A percentile compares a stretch with the other conserved stretches of the same genome.
Conservation (phyloP, 2,888 invertebrate genomes). For the Epirrhoe alternata region DNA sequence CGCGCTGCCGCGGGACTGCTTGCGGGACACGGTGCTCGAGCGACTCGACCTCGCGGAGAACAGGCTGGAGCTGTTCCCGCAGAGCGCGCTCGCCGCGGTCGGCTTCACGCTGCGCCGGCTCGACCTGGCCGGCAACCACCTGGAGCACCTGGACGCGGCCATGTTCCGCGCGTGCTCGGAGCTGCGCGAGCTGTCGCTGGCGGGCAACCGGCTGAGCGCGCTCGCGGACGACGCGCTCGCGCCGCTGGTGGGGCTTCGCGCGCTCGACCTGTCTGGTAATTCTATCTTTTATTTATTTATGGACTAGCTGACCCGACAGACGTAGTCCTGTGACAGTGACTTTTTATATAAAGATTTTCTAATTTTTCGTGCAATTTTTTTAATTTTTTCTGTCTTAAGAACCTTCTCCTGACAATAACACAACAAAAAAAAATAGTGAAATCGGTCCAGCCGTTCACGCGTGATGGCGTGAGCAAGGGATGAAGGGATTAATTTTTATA, state of each 20-base stretch:
- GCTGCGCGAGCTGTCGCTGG: slow-evolving; percentile 89
- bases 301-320: no score
- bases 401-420: no score
- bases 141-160: slow-evolving; percentile 92
- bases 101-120: slow-evolving; percentile 90
- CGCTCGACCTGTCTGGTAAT: slow-evolving; percentile 91
- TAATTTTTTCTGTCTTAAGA: no score
- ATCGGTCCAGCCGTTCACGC: no score
- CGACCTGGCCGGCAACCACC: slow-evolving; percentile 89
- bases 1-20: slow-evolving; percentile 89
- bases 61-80: slow-evolving; percentile 88
- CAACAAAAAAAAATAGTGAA: no score
- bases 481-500: no score
- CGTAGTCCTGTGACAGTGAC: no score
- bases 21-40: slow-evolving; percentile 90
- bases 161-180: slow-evolving; percentile 89
- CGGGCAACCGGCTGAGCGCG: slow-evolving; percentile 90
- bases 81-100: slow-evolving; percentile 89
- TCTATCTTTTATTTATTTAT: no score
- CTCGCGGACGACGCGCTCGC: slow-evolving; percentile 93
- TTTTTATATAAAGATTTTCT: no score
- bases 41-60: slow-evolving; percentile 90
- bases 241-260: slow-evolving; percentile 88
- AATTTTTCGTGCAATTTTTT: no score
- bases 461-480: no score